phyloP scores from a whole-genome alignment of 2,797 vertebrate species.

The Pseudotriccus pelzelni region DNA sequence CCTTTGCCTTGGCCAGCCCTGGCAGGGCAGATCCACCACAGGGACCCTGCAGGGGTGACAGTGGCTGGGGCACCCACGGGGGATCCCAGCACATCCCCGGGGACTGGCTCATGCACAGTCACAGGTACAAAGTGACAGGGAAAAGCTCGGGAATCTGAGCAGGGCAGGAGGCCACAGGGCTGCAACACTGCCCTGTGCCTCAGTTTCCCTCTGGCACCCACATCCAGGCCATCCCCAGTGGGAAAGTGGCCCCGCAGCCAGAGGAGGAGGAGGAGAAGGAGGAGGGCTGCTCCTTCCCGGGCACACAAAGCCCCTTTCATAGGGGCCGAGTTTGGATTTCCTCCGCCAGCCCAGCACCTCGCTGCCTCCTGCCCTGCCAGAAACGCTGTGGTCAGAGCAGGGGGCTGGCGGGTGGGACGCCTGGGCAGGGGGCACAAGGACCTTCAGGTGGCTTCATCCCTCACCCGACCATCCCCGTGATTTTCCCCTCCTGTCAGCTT shows the following conservation, averaged over 20 bases:
- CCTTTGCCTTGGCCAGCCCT: background rate
- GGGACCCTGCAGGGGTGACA: background rate
- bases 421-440: background rate
- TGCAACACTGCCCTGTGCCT: background rate
- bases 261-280: background rate
- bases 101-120: background rate
- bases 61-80: background rate
- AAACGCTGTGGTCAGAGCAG: background rate
- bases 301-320: conserved; percentile 69
- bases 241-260: background rate
- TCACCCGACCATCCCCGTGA: background rate
- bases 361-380: conserved; percentile 46
- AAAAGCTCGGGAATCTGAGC: background rate
- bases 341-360: conserved; percentile 45
- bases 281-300: conserved; percentile 7
- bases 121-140: rapidly evolving
- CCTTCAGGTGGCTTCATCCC: background rate
- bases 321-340: conserved; percentile 43
- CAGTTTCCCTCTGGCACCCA: background rate
- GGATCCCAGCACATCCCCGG: background rate
- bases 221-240: background rate
- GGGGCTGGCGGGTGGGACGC: background rate
- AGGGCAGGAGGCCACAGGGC: background rate
- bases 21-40: background rate
- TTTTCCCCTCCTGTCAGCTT: conserved; percentile 23